Base-by-base conservation (phyloP, 2,888 invertebrate genomes). In the Corythucha ciliata region DNA sequence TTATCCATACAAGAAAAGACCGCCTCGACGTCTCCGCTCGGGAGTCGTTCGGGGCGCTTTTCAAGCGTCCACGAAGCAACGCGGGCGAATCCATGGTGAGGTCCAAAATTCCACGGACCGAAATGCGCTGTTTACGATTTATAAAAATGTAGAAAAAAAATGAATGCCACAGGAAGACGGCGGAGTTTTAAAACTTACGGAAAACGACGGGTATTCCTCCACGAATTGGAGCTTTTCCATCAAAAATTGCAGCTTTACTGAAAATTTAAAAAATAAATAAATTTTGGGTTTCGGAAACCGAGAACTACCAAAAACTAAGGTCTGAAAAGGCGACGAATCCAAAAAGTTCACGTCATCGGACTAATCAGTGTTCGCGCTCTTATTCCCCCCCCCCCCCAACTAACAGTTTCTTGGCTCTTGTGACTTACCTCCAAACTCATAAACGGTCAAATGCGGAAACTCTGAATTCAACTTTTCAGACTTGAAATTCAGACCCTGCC, bases 131-230 rank as follows among this genome's bases (percentile, higher is more conserved):
- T 10, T 70, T 69, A 55, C 20, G 5, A 40, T 12, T 10, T 16
- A 44, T 8, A 7, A 18, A 44, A 8, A n/a, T n/a, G n/a, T n/a
- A n/a, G n/a, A n/a, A 22, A 45, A 49, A 49, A 4, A 52, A 48
- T 48, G 16, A 20, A 22, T 27, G 29, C 2, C 8, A 44, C 8
- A 46, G 4, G n/a, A 52, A 14, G 3, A 25, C 20, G 12, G 14
- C 18, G 24, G 5, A 27, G n/a, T 40, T 50, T 27, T 18, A n/a
- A 25, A 68, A 85, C 92, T 90, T 79, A 94, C 93, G 94, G 72
- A 94, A 94, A 59, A 94, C 89, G 71, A 94, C 85, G 57, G 94
- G 94, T 69, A 94, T 91, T 64, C 94, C 94, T 64, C 94, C 94
- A 67, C 94, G 77, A 68, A 94, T 94, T 58, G 93, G 86, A 69